phyloP scores from a whole-genome alignment of 2,113 vertebrate species.

The Thamnophis sirtalis region DNA sequence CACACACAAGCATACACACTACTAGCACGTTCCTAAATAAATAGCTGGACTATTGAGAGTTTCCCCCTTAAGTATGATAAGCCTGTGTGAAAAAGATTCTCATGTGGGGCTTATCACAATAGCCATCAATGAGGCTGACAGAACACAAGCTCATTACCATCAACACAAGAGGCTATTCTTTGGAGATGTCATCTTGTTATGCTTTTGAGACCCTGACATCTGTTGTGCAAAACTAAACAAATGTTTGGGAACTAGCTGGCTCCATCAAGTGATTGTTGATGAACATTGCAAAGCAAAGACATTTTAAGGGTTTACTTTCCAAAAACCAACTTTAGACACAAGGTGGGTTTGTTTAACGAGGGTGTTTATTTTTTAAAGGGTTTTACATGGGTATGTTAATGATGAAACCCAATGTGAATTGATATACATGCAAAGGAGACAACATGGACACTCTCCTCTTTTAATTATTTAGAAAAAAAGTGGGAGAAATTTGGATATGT shows the following conservation, averaged over 20 bases:
- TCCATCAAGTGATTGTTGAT: constrained; percentile 55
- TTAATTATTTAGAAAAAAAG: neutral
- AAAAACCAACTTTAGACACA: neutral
- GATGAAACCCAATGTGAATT: neutral
- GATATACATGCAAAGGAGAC: neutral
- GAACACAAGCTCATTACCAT: neutral
- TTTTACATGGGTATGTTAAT: neutral
- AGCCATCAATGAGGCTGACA: neutral
- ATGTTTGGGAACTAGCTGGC: constrained; percentile 50
- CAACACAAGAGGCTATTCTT: neutral
- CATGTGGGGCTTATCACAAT: neutral
- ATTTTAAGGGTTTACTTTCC: neutral
- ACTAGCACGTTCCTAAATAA: neutral
- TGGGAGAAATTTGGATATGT: neutral
- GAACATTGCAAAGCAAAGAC: constrained; percentile 38
- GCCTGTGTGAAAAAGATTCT: neutral
- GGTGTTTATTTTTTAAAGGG: neutral
- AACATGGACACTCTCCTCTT: neutral
- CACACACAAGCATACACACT: neutral
- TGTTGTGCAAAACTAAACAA: constrained; percentile 7
- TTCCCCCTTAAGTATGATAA: neutral
- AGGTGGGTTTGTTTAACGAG: neutral
- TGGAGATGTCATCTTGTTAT: neutral
- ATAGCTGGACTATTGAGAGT: neutral
- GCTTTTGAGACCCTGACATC: neutral